Percentiles rank a stretch among this genome's conserved stretches.
Conservation (phyloP, 2,113 vertebrate genomes). For the Clarias magur region DNA sequence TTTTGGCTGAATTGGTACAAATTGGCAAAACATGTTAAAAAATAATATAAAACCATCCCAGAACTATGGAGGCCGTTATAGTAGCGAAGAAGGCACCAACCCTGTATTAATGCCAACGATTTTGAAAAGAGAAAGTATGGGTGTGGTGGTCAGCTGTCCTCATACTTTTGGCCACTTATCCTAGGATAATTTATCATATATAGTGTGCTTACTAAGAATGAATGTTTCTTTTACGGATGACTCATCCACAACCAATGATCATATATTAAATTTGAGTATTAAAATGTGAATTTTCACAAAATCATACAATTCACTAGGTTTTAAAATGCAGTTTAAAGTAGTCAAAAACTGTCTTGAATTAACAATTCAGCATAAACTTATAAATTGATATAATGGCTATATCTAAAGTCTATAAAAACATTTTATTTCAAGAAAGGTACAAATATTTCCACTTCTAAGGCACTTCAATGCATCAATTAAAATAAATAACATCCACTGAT, state of each 20-base stretch:
- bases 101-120: not conserved
- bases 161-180: not conserved
- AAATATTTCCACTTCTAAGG: constrained; percentile 7
- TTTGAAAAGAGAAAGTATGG: not conserved
- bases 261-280: not conserved
- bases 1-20: not conserved
- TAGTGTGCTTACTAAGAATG: not conserved
- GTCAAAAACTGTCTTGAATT: not conserved
- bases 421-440: constrained; percentile 14
- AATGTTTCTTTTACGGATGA: not conserved
- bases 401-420: not conserved
- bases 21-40: not conserved
- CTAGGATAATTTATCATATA: not conserved
- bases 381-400: not conserved
- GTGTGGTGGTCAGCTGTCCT: not conserved
- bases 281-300: not conserved
- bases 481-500: constrained; percentile 17
- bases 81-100: not conserved
- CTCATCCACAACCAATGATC: not conserved
- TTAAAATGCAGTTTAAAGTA: not conserved
- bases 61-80: not conserved
- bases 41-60: not conserved
- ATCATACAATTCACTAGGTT: not conserved
- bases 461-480: constrained; percentile 15
- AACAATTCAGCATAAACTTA: not conserved